These are phyloP conservation scores for Penaeus indicus DNA, from an alignment of 1,140 invertebrate genomes.

Conservation along the genomic window DNA sequence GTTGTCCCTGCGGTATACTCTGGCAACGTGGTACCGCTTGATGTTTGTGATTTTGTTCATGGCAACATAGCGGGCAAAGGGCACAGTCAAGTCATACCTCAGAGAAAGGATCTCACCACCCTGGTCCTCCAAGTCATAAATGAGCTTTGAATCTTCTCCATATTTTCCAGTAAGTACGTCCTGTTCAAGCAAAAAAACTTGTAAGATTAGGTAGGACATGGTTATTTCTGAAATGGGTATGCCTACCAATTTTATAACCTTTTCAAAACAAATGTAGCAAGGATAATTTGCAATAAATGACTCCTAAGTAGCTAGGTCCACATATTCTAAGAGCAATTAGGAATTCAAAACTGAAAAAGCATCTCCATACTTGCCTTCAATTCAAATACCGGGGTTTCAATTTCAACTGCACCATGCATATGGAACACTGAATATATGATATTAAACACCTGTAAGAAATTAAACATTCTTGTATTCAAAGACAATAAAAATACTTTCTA, in stretches of 20 bases:
- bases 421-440: slow-evolving; percentile 94
- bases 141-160: slow-evolving; percentile 98
- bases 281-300: not conserved
- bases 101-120: slow-evolving; percentile 95
- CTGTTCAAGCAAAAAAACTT: slow-evolving; percentile 71
- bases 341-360: slow-evolving; percentile 33
- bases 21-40: slow-evolving; percentile 94
- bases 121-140: slow-evolving; percentile 98
- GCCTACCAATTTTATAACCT: not conserved
- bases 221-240: not conserved
- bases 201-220: not conserved
- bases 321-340: not conserved
- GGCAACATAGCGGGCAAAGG: slow-evolving; percentile 96
- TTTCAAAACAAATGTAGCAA: not conserved
- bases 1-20: slow-evolving; percentile 98
- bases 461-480: not conserved
- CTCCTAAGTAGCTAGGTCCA: not conserved
- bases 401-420: slow-evolving; percentile 96
- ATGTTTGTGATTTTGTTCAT: slow-evolving; percentile 97
- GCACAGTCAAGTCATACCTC: slow-evolving; percentile 93
- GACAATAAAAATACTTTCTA: not conserved
- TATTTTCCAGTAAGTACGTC: slow-evolving; percentile 99
- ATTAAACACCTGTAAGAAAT: slow-evolving; percentile 79
- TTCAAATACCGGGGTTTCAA: slow-evolving; percentile 99
- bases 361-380: slow-evolving; percentile 79